phyloP scores from a whole-genome alignment of 1,140 invertebrate genomes.

The Panagrolaimus sp. region DNA sequence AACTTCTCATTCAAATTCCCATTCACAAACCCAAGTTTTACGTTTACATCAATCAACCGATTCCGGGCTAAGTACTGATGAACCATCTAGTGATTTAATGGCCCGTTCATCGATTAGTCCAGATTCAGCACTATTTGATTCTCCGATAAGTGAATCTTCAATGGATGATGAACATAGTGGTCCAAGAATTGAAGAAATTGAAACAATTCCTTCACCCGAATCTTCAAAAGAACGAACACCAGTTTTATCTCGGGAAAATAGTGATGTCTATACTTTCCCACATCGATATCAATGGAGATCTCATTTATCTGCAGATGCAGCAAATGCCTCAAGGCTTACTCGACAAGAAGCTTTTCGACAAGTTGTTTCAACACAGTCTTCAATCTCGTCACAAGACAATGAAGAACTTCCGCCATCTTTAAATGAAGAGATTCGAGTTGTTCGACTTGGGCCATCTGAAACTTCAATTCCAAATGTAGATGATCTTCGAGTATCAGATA shows the following conservation, averaged over 20 bases:
- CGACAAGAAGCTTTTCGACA: constrained; percentile 16
- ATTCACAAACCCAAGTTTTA: neutral
- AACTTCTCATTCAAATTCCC: neutral
- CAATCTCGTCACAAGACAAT: constrained; percentile 18
- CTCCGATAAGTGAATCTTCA: constrained; percentile 18
- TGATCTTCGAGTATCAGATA: constrained; percentile 24
- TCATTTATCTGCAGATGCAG: constrained; percentile 17
- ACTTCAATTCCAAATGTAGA: constrained; percentile 10
- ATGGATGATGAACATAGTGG: neutral
- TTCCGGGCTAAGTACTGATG: constrained; percentile 41
- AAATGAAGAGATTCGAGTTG: constrained; percentile 1
- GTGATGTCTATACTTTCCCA: constrained; percentile 27
- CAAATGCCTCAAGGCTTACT: neutral
- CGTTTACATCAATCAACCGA: constrained; percentile 43
- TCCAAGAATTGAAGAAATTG: constrained; percentile 8
- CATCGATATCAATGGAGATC: constrained; percentile 26
- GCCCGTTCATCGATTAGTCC: constrained; percentile 15
- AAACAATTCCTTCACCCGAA: neutral
- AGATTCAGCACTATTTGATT: constrained; percentile 34
- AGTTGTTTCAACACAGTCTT: constrained; percentile 15
- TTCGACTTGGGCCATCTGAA: neutral
- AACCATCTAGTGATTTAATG: constrained; percentile 12
- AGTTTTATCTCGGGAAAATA: constrained; percentile 36
- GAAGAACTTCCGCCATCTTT: neutral
- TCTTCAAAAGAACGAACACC: constrained; percentile 15